These are phyloP conservation scores for Rhombomys opimus DNA, from an alignment of 2,113 vertebrate genomes.

Conservation along the genomic window DNA sequence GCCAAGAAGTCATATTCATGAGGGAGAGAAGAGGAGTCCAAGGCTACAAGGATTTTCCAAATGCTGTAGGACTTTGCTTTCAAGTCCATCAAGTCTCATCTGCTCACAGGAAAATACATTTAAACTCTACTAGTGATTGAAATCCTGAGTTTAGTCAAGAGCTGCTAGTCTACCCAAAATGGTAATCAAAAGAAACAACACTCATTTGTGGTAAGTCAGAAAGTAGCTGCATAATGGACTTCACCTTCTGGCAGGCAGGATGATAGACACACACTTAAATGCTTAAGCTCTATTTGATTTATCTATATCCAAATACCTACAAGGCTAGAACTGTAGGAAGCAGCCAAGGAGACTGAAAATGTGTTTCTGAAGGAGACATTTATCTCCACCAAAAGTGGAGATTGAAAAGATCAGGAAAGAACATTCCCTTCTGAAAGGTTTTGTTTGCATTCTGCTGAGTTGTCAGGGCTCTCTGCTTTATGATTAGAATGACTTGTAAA, in stretches of 20 bases:
- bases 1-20: background rate
- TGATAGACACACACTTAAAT: slow-evolving; percentile 27
- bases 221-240: background rate
- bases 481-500: background rate
- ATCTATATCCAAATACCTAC: slow-evolving; percentile 18
- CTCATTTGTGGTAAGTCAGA: background rate
- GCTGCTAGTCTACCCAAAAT: background rate
- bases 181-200: slow-evolving; percentile 33
- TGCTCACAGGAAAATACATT: background rate
- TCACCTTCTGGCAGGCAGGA: background rate
- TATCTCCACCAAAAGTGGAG: too few relatives aligned
- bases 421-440: slow-evolving; percentile 33
- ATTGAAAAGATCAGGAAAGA: background rate
- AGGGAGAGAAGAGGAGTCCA: background rate
- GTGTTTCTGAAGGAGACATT: background rate
- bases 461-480: background rate
- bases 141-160: background rate
- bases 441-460: slow-evolving; percentile 46
- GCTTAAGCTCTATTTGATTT: slow-evolving; percentile 43
- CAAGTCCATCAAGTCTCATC: background rate
- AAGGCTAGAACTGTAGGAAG: background rate
- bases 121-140: background rate
- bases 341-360: slow-evolving; percentile 44
- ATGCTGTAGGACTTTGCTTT: background rate
- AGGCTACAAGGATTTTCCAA: background rate